Evolutionary conservation across 1,140 invertebrate genomes (phyloP), one percentile per base, ranked within the genome.

Genomic region (Neodiprion fabricii): DNA sequence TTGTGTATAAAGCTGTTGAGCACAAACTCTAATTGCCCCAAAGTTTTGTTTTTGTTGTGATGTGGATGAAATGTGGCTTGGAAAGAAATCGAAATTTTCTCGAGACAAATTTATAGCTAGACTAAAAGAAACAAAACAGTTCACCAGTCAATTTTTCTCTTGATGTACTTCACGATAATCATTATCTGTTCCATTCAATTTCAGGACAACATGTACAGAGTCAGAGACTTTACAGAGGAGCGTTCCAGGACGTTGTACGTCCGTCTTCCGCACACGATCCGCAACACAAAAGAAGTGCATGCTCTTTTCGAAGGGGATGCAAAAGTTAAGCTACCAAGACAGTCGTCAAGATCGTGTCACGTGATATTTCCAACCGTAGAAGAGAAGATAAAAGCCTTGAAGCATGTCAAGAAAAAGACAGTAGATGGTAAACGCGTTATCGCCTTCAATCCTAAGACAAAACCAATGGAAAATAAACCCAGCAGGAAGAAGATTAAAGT

Each of bases 271-370:
- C 74, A 79, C 12, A 76, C 75, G 28, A 86, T 86, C 47, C 78
- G 75, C 73, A 71, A 81, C 66, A 49, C 49, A 0, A 67, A 80
- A 9, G 80, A 85, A 72, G 76, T 86, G 8, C 77, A 74, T 12
- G 72, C 77, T 11, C 77, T 86, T 7, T 84, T 86, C 65, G 67
- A 67, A 50, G 83, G 82, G 48, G 72, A 84, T 72, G 76, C 83
- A 14, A 78, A 74, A 74, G 70, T 86, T 0, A 84, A 84, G 65
- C 71, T 85, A 47, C 80, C 76, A 9, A 76, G 85, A 72, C 81
- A 86, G 66, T 75, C 80, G 2, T 74, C 77, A 1, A 81, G 82
- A 79, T 70, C 79, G 67, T 86, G 83, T 69, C 80, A 83, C 28
- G 79, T 87, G 7, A 68, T 84, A 67, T 87, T 87, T 72, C 7